phyloP scores from a whole-genome alignment of 2,888 invertebrate genomes.

The Himalopsyche tibetana region DNA sequence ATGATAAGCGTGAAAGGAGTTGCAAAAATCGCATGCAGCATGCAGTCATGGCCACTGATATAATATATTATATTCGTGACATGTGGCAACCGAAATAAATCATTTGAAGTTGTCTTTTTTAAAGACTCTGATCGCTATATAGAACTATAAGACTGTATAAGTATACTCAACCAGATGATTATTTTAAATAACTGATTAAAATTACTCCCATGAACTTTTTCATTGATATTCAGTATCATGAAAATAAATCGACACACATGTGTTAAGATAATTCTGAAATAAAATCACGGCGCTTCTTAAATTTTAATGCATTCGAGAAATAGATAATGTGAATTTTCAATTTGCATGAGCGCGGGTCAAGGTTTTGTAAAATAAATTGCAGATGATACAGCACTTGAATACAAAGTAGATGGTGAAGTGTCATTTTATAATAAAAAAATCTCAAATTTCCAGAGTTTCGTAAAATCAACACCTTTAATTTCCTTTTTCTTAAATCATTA shows the following conservation, averaged over 20 bases:
- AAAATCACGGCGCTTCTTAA: constrained; percentile 27
- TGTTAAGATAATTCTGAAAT: constrained; percentile 38
- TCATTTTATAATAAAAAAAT: not conserved
- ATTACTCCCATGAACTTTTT: not conserved
- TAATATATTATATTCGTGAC: no score
- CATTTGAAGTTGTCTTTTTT: no score
- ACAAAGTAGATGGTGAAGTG: not conserved
- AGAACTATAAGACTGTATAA: no score
- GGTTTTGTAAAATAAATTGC: constrained; percentile 26
- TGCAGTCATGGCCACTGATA: no score
- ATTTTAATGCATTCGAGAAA: constrained; percentile 32
- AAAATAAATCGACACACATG: not conserved
- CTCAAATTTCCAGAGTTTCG: not conserved
- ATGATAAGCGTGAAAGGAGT: no score
- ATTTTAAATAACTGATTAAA: no score
- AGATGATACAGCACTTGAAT: not conserved
- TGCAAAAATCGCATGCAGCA: no score
- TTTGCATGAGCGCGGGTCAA: constrained; percentile 35
- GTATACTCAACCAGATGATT: no score
- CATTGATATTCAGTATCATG: constrained; percentile 1
- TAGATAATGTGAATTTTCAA: constrained; percentile 9
- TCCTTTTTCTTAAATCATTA: no score
- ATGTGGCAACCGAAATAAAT: no score
- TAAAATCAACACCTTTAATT: not conserved
- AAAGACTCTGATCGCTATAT: no score